Evolutionary conservation across 2,888 invertebrate genomes (phyloP), one percentile per base, ranked within the genome.

Genomic region (Chydorus sphaericus): DNA sequence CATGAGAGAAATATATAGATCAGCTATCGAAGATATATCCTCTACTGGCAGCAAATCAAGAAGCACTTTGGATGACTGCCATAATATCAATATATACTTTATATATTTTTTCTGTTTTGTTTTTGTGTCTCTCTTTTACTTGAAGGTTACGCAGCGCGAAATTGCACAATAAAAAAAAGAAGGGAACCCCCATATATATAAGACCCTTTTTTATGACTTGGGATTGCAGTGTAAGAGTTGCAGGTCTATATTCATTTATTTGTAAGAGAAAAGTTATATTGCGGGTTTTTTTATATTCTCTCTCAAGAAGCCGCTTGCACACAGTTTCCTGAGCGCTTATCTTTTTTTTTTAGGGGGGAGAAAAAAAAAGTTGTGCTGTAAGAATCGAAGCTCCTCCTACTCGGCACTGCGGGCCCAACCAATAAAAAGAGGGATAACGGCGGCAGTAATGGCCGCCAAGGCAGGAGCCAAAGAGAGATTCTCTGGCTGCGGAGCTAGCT

Each of bases 391-490:
- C 33, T 36, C 52, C 23, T 33, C 52, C 52, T 20, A 31, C 36
- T 37, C 11, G 23, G 14, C 36, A 33, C 52, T 20, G 33, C 18
- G 23, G n/a, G 52, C n/a, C 23, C 52, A 52, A 37, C 52, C 52
- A 52, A 52, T 52, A 36, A 36, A 36, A 29, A 52, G 52, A 36
- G 20, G 33, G 36, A 52, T 31, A 52, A 52, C 31, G 26, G 36
- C 31, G 18, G 52, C 52, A 52, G 52, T 52, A 52, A 52, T 52
- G 52, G 52, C 52, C 36, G 52, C 52, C 52, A 37, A 44, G 8
- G 8, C 23, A n/a, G 28, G 44, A 44, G 44, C 44, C 44, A 44
- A 44, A n/a, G n/a, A n/a, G 26, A 44, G 44, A 44, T 44, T 44
- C 44, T 44, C 26, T n/a, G 23, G 44, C 44, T 44, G 44, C n/a